Conservation (phyloP, 1,140 invertebrate species). For the Mercenaria mercenaria region DNA sequence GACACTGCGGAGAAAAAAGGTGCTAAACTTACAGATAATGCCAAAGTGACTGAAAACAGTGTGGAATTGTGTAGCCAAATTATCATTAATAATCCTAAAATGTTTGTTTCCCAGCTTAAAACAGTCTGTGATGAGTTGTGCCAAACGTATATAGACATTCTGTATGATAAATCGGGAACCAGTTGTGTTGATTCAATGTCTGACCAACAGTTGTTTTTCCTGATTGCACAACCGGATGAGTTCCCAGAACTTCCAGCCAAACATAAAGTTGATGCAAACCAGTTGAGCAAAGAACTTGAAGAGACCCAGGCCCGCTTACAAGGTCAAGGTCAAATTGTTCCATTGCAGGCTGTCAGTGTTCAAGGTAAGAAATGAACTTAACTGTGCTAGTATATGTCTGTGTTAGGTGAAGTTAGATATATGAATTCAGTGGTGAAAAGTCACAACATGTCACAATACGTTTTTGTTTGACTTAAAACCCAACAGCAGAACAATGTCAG, state of each 20-base stretch:
- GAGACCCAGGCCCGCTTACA: constrained; percentile 50
- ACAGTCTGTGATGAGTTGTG: constrained; percentile 89
- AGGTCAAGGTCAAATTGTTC: constrained; percentile 49
- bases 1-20: neutral
- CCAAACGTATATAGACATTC: constrained; percentile 89
- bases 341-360: constrained; percentile 46
- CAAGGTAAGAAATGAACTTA: constrained; percentile 64
- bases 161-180: constrained; percentile 88
- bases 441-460: too few relatives aligned
- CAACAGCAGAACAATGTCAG: too few relatives aligned
- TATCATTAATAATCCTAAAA: constrained; percentile 63
- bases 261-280: constrained; percentile 20
- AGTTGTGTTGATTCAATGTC: constrained; percentile 88
- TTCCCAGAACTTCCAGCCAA: constrained; percentile 80
- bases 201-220: constrained; percentile 89
- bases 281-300: constrained; percentile 45
- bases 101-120: constrained; percentile 84
- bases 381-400: too few relatives aligned
- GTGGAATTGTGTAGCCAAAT: constrained; percentile 1
- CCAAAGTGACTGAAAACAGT: constrained; percentile 25
- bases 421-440: too few relatives aligned
- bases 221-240: constrained; percentile 89
- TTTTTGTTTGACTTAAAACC: too few relatives aligned
- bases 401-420: too few relatives aligned
- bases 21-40: constrained; percentile 3